These are phyloP conservation scores for Sylvilagus floridanus DNA, from an alignment of 2,797 vertebrate genomes.

Conservation along the genomic window DNA sequence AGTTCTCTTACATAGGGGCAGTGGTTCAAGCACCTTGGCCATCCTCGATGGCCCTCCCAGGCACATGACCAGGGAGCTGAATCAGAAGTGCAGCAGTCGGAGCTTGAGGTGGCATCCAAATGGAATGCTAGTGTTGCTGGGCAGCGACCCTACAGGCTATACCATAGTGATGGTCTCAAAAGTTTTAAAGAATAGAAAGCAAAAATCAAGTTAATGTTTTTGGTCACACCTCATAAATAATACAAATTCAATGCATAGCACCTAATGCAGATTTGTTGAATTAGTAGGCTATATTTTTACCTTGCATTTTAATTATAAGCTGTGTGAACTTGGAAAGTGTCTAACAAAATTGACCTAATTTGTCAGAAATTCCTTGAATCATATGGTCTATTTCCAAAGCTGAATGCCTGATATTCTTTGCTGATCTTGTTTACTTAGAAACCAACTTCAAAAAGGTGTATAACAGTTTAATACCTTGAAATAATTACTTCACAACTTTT, in stretches of 20 bases:
- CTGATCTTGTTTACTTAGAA: not conserved
- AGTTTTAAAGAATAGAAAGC: not conserved
- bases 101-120: no score
- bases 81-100: no score
- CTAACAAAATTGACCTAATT: not conserved
- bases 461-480: not conserved
- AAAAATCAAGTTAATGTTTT: not conserved
- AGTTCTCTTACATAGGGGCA: no score
- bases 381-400: not conserved
- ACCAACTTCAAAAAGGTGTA: not conserved
- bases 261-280: not conserved
- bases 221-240: not conserved
- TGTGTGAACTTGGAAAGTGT: not conserved
- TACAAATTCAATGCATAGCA: not conserved
- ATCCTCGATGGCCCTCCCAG: no score
- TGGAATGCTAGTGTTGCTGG: no score
- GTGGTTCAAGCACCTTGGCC: no score
- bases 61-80: no score
- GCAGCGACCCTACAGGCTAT: no score
- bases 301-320: not conserved
- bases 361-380: not conserved
- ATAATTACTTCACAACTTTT: conserved; percentile 30
- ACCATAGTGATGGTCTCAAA: no score
- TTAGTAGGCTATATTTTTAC: not conserved
- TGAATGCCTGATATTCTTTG: not conserved